A percentile compares a stretch with the other conserved stretches of the same genome.
Conservation (phyloP, 2,113 vertebrate genomes). For the Peromyscus polionotus region DNA sequence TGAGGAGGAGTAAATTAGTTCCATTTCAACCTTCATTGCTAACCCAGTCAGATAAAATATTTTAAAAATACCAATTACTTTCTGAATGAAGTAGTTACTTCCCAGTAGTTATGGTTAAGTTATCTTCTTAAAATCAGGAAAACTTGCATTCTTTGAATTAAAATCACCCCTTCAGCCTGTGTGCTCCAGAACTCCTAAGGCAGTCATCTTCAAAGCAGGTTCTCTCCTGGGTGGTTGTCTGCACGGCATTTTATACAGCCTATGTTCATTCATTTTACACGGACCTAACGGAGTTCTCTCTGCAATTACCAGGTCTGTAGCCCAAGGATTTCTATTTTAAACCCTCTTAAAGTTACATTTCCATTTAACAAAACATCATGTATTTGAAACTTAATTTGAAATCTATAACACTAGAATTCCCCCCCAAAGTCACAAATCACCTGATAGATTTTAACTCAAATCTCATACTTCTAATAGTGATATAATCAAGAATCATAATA, state of each 20-base stretch:
- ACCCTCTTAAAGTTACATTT: constrained; percentile 44
- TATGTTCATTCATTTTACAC: constrained; percentile 44
- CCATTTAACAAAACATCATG: constrained; percentile 50
- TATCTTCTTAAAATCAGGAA: constrained; percentile 71
- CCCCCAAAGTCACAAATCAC: neutral
- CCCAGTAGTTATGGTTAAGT: neutral
- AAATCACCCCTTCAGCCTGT: constrained; percentile 29
- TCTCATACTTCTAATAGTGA: neutral
- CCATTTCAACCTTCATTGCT: constrained; percentile 40
- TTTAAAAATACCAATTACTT: constrained; percentile 66
- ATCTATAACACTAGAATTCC: neutral
- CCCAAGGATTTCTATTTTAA: constrained; percentile 65
- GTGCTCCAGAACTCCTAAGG: constrained; percentile 56
- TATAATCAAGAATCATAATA: neutral
- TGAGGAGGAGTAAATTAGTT: constrained; percentile 43
- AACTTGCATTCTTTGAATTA: constrained; percentile 69
- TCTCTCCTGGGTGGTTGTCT: constrained; percentile 50
- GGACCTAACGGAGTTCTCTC: constrained; percentile 38
- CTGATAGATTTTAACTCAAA: neutral
- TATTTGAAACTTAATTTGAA: constrained; percentile 60
- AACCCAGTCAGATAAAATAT: constrained; percentile 55
- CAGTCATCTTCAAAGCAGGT: constrained; percentile 72
- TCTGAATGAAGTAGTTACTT: constrained; percentile 43
- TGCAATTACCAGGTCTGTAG: constrained; percentile 35
- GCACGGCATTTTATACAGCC: constrained; percentile 12